Base-by-base conservation (phyloP, 1,140 invertebrate species). In the Monochamus saltuarius region DNA sequence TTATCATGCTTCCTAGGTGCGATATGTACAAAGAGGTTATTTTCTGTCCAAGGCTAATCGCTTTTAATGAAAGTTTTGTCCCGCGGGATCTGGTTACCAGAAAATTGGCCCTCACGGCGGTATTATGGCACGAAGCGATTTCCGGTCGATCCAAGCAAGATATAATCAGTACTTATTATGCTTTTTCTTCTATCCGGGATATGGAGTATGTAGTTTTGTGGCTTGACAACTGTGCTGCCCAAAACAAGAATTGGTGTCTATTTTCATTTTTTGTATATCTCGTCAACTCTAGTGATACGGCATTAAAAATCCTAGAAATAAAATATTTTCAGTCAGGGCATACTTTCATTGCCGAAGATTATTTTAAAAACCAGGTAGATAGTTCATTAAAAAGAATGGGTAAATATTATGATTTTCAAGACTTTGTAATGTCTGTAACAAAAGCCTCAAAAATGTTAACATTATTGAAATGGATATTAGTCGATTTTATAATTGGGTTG, bases 341-440 rank as follows among this genome's bases (percentile, higher is more conserved):
- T 56, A 73, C 63, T 7, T 72, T 70, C 52, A 67, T 72, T 63
- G 57, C 61, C 16, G 69, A 66, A 9, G 67, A 72, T 49, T 39
- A 10, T 35, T 72, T 71, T 59, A 65, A 71, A 42, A 70, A 72
- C 56, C 61, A 69, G 40, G 65, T 72, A 4, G 72, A 73, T 56
- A 42, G 42, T 34, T 67, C 61, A n/a, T 38, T 73, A 42, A 58
- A 58, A 50, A 42, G 35, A 46, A 40, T n/a, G 29, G 29, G 54
- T 43, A 56, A 56, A 34, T 17, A 29, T 45, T 43, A 43, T 43
- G 40, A 43, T 16, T 43, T 43, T 43, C n/a, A n/a, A n/a, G n/a
- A n/a, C n/a, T n/a, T n/a, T n/a, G n/a, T n/a, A n/a, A n/a, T n/a
- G n/a, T n/a, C n/a, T n/a, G n/a, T n/a, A n/a, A n/a, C n/a, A n/a